Evolutionary conservation across 2,888 invertebrate genomes (phyloP).

Genomic region (Spilarctia lutea): DNA sequence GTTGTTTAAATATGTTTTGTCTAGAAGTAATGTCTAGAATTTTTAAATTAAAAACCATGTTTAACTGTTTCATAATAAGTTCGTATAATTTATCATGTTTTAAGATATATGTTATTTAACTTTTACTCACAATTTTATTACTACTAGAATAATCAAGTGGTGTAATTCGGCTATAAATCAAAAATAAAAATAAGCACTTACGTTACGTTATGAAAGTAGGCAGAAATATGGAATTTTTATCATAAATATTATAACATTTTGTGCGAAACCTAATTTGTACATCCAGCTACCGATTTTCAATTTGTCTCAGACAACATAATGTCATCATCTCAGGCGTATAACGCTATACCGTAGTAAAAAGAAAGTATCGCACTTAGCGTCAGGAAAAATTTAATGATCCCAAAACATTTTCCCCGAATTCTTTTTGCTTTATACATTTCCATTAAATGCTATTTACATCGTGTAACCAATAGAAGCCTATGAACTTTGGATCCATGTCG

Average conservation of each 20-base stretch:
- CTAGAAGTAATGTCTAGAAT: too few relatives aligned
- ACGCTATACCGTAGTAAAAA: not conserved
- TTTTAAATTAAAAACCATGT: too few relatives aligned
- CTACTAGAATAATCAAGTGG: not conserved
- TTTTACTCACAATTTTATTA: not conserved
- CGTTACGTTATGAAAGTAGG: not conserved
- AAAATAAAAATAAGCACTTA: not conserved
- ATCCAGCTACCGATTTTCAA: not conserved
- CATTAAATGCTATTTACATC: constrained; percentile 1
- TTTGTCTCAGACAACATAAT: not conserved
- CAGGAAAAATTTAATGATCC: constrained; percentile 1
- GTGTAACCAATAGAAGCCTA: not conserved
- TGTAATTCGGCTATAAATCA: not conserved
- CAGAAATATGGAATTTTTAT: not conserved
- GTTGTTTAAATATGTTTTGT: too few relatives aligned
- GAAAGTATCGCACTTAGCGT: not conserved
- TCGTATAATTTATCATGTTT: not conserved
- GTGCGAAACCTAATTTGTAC: not conserved
- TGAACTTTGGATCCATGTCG: not conserved
- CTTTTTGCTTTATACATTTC: not conserved
- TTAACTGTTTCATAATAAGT: too few relatives aligned
- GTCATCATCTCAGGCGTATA: not conserved
- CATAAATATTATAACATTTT: not conserved
- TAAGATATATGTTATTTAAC: not conserved
- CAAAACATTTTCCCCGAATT: not conserved